Evolutionary conservation across 1,140 invertebrate species (phyloP), one percentile per base, ranked within the genome.

Genomic region (Solenopsis fugax): DNA sequence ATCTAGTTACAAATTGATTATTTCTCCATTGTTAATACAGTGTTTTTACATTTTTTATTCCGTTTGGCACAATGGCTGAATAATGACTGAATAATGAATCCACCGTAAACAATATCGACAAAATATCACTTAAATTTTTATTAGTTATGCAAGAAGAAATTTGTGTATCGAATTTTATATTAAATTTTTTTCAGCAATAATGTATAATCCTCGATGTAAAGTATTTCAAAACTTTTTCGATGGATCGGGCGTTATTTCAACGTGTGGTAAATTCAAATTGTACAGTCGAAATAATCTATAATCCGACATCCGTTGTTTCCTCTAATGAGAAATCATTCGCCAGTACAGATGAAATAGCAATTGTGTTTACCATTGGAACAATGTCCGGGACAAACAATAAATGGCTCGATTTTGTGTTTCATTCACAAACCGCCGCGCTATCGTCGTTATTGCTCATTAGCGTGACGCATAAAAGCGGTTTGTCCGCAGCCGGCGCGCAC

Each of bases 301-400:
- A 56, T n/a, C 2, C 50, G 18, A 45, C 1, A 41, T 56, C n/a
- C 16, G 48, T 69, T 69, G 34, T 71, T 71, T 81, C 58, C 21
- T 56, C 21, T 71, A 81, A 81, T 45, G 37, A 24, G 34, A 71
- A 65, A 58, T 71, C 52, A 71, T 81, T 81, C 21, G 16, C 34
- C 24, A 21, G 12, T 56, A 37, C 9, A 71, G 34, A 56, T 81
- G 37, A 58, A 52, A 80, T 41, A 37, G 65, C n/a, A 71, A 81
- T 56, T 81, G 64, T 34, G 7, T 81, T 81, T 62, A 62, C 45
- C 13, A n/a, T 52, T 24, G 34, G 56, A 81, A 71, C 78, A 81
- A 71, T 81, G 16, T 34, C 50, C 6, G 21, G 18, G 50, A 71
- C 16, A 48, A 81, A 81, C 64, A 81, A 71, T 24, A 65, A 71